Base-by-base conservation (phyloP, 2,888 invertebrate species). In the Andrena praecox region DNA sequence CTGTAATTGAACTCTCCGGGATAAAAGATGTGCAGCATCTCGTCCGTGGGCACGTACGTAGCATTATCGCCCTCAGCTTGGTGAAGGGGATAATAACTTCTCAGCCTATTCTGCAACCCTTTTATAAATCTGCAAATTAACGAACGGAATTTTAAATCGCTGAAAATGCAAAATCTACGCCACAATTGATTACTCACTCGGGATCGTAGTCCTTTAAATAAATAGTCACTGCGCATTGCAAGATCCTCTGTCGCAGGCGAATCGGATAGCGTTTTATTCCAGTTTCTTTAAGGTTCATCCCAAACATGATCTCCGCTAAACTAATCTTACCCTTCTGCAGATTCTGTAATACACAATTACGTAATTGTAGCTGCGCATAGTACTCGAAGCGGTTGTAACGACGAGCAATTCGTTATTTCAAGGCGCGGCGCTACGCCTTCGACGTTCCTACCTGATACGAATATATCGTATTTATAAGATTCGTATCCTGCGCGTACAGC, bases 201-300 rank as follows among this genome's bases (percentile, higher is more conserved):
- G 96, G 95, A 93, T 98, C 97, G 89, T 97, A 96, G 81, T 97
- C 96, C 90, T 97, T 96, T 78, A 98, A 95, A 90, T 98, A 97
- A 86, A 99, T 95, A 0, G 99, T 99, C 76, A 99, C 95, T 10
- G 99, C 98, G 93, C 97, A 99, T 91, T 98, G 98, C 29, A 99
- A 95, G 16, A 98, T 96, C 72, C 99, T 95, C 82, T 98, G 97
- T 1, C 98, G 95, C 35, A 97, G 96, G 50, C 98, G 95, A 63
- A 98, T 94, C 0, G 98, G 98, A 94, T 98, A 98, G 54, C 98
- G 95, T 93, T 98, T 98, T 77, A 99, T 96, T 2, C 99, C 99
- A 0, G 98, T 97, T 92, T 98, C 98, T 87, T 97, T 96, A 91
- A 99, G 96, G 85, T 97, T 97, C 95, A 99, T 96, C 5, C 99